These are phyloP conservation scores for Euschistus heros DNA, from an alignment of 1,140 invertebrate genomes.

Conservation along the genomic window DNA sequence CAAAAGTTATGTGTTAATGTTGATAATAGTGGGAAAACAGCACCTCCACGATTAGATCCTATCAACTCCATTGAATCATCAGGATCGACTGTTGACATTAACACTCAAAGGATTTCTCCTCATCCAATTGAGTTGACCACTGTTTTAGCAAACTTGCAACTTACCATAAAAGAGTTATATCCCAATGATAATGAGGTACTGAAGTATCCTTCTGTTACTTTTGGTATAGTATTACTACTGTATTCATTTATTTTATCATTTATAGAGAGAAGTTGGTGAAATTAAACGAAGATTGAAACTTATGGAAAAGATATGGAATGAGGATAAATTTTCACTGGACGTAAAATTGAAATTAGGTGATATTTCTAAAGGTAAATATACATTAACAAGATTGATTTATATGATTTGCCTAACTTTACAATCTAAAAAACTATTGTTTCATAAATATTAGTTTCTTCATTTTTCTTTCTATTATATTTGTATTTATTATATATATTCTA, in stretches of 20 bases:
- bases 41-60: constrained; percentile 29
- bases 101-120: not conserved
- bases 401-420: not conserved
- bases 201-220: constrained; percentile 33
- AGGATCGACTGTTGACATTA: not conserved
- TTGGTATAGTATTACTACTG: constrained; percentile 26
- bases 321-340: constrained; percentile 35
- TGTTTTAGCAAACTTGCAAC: constrained; percentile 25
- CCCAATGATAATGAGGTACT: constrained; percentile 4
- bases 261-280: constrained; percentile 32
- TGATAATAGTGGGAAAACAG: constrained; percentile 23
- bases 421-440: not conserved
- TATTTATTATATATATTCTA: not conserved
- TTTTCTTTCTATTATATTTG: not conserved
- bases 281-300: constrained; percentile 35
- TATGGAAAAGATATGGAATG: constrained; percentile 37
- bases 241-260: constrained; percentile 21
- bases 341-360: constrained; percentile 34
- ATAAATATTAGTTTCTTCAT: not conserved
- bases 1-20: constrained; percentile 5
- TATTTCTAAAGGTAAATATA: constrained; percentile 36
- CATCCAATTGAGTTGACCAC: constrained; percentile 31
- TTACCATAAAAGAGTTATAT: not conserved
- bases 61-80: constrained; percentile 30
- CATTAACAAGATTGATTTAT: too few species aligned